Percentiles rank a stretch among this genome's conserved stretches.
phyloP scores from a whole-genome alignment of 2,888 invertebrate species.

The Sinopyrophorus schimmeli region DNA sequence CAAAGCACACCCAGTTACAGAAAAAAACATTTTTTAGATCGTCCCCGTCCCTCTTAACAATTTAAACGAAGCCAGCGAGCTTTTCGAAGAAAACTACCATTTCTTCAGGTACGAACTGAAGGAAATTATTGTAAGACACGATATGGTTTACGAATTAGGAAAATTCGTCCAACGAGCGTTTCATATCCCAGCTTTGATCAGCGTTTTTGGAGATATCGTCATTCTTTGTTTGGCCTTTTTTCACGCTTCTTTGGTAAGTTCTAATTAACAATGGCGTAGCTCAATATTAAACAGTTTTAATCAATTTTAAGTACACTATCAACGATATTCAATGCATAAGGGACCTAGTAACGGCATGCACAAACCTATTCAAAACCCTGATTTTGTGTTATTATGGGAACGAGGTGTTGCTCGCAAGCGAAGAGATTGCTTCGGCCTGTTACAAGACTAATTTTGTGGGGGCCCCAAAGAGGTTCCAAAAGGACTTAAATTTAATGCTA shows the following conservation, averaged over 20 bases:
- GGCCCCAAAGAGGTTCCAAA: neutral
- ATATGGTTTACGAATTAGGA: slow-evolving; percentile 1
- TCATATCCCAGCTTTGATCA: neutral
- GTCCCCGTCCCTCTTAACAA: no score
- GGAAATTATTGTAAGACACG: slow-evolving; percentile 2
- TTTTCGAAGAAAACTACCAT: neutral
- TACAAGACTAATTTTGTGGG: slow-evolving; percentile 1
- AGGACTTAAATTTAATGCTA: slow-evolving; percentile 5
- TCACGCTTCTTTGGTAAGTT: slow-evolving; percentile 18
- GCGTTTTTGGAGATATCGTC: slow-evolving; percentile 14
- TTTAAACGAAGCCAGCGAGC: neutral
- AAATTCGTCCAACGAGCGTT: slow-evolving; percentile 11
- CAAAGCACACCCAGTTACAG: no score
- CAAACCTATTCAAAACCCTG: slow-evolving; percentile 8
- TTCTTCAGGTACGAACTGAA: neutral
- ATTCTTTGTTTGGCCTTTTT: slow-evolving; percentile 18
- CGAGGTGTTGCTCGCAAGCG: slow-evolving; percentile 9
- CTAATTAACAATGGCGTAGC: neutral
- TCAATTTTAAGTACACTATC: slow-evolving; percentile 7
- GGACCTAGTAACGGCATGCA: slow-evolving; percentile 9
- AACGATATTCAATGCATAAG: slow-evolving; percentile 13
- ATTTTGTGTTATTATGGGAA: slow-evolving; percentile 17
- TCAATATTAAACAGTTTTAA: neutral
- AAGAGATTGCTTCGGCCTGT: slow-evolving; percentile 1
- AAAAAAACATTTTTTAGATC: no score